These are phyloP conservation scores for Tetraneura akinire DNA, from an alignment of 1,140 invertebrate genomes.

Conservation along the genomic window DNA sequence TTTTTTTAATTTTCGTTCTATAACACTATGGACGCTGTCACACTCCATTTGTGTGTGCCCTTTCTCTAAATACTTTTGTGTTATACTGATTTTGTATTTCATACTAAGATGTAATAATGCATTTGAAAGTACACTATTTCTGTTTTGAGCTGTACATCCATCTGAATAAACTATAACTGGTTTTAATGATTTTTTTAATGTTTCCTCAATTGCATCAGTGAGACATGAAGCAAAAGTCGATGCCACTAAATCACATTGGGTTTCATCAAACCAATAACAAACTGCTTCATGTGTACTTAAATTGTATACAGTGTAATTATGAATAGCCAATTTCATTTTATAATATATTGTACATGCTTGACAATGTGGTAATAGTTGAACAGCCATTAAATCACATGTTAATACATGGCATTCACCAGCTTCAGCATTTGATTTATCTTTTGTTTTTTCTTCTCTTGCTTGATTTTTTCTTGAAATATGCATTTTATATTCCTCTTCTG, in stretches of 20 bases:
- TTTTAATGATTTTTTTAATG: neutral
- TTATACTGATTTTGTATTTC: no score
- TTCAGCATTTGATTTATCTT: neutral
- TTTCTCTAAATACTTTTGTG: neutral
- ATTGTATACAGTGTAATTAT: neutral
- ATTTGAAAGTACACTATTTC: neutral
- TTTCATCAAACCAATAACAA: constrained; percentile 5
- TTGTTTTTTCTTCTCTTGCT: neutral
- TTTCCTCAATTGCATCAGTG: neutral
- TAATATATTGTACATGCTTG: neutral
- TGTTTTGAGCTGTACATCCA: neutral
- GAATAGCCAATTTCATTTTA: neutral
- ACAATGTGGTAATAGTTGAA: neutral
- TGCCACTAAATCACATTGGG: neutral
- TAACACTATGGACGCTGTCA: neutral
- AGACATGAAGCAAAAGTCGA: neutral
- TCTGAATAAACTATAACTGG: neutral
- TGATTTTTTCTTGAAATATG: neutral
- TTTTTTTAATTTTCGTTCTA: neutral
- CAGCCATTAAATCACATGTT: neutral
- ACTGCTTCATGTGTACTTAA: neutral
- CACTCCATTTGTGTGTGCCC: neutral
- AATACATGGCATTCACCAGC: neutral
- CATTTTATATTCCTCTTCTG: neutral
- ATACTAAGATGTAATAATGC: neutral